phyloP scores from a whole-genome alignment of 1,140 invertebrate species.

The Bombus fervidus region DNA sequence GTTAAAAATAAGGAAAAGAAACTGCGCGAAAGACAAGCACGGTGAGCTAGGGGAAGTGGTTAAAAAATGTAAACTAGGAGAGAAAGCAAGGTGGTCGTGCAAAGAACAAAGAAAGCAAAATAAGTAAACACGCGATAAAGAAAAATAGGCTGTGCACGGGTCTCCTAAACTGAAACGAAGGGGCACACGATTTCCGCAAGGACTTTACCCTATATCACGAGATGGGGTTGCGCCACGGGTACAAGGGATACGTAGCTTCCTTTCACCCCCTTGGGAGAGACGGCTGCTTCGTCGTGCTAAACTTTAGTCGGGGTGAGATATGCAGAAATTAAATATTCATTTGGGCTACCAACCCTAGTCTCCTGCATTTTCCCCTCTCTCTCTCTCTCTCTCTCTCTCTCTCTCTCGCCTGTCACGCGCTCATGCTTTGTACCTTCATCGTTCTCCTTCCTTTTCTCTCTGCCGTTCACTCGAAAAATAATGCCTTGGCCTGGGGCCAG shows the following conservation, averaged over 20 bases:
- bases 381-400: neutral
- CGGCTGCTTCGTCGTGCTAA: slow-evolving; percentile 48
- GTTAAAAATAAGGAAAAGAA: too few relatives aligned
- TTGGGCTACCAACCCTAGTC: slow-evolving; percentile 63
- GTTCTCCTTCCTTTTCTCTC: neutral
- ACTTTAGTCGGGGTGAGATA: slow-evolving; percentile 69
- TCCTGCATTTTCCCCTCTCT: neutral
- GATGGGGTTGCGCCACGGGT: slow-evolving; percentile 20
- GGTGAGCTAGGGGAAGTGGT: neutral
- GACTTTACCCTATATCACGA: slow-evolving; percentile 52
- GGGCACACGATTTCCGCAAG: neutral
- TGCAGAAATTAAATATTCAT: slow-evolving; percentile 79
- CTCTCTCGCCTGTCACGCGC: neutral
- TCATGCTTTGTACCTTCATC: neutral
- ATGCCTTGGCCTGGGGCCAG: slow-evolving; percentile 68
- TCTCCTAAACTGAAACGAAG: neutral
- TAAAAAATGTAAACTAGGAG: slow-evolving; percentile 29
- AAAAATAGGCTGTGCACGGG: slow-evolving; percentile 1
- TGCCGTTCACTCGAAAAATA: slow-evolving; percentile 49
- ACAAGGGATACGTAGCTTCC: slow-evolving; percentile 56
- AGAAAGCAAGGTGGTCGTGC: neutral
- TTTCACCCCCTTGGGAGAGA: slow-evolving; percentile 56
- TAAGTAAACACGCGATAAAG: slow-evolving; percentile 22
- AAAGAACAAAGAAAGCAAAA: neutral
- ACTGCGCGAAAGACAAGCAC: neutral